phyloP scores from a whole-genome alignment of 2,888 invertebrate species.

The Ornithoptera priamus region DNA sequence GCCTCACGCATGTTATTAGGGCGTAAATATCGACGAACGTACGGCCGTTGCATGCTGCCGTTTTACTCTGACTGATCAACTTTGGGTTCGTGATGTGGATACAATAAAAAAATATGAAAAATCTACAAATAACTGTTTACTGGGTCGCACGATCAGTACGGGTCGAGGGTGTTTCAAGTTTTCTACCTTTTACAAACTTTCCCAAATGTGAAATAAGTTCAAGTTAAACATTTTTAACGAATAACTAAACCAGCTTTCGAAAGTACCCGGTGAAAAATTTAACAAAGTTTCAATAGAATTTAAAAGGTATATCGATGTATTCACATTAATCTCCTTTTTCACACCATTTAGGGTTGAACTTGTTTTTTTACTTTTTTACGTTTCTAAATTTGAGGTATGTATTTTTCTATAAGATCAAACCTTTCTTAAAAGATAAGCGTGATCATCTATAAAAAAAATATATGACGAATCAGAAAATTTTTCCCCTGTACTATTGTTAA shows the following conservation, averaged over 20 bases:
- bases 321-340: too few relatives aligned
- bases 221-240: neutral
- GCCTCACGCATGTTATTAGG: slow-evolving; percentile 66
- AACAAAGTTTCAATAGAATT: too few relatives aligned
- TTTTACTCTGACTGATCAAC: slow-evolving; percentile 38
- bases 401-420: too few relatives aligned
- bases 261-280: too few relatives aligned
- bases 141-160: slow-evolving; percentile 60
- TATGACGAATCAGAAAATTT: too few relatives aligned
- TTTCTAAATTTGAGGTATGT: too few relatives aligned
- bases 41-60: slow-evolving; percentile 66
- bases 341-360: too few relatives aligned
- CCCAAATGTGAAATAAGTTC: neutral
- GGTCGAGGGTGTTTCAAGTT: slow-evolving; percentile 36
- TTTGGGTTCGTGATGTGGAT: slow-evolving; percentile 55
- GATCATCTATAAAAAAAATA: too few relatives aligned
- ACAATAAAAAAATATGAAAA: slow-evolving; percentile 73
- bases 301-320: too few relatives aligned
- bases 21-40: slow-evolving; percentile 56
- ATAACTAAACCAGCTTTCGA: neutral
- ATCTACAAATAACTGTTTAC: slow-evolving; percentile 64
- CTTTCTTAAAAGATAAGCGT: too few relatives aligned
- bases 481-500: too few relatives aligned
- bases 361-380: too few relatives aligned
- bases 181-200: slow-evolving; percentile 4